These are phyloP conservation scores for Linnaemya vulpina DNA, from an alignment of 2,888 invertebrate genomes.

Conservation along the genomic window DNA sequence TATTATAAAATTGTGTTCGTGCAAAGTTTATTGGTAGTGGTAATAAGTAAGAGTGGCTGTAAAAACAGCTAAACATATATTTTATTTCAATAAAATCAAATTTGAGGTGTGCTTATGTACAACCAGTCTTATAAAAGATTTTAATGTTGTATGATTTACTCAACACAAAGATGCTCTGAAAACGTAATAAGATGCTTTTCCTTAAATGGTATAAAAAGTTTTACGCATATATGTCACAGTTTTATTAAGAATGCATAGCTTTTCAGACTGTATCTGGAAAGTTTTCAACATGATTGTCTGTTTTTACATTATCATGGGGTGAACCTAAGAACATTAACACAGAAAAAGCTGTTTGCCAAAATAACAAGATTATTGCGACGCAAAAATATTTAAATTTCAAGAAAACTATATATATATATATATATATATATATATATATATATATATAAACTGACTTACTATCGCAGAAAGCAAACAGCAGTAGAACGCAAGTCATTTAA, in stretches of 20 bases:
- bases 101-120: background rate
- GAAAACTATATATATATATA: background rate
- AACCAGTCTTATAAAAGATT: constrained; percentile 6
- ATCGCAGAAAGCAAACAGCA: background rate
- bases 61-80: constrained; percentile 31
- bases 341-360: constrained; percentile 53
- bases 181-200: background rate
- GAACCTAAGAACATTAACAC: constrained; percentile 29
- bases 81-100: constrained; percentile 28
- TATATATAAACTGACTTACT: background rate
- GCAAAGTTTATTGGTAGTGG: background rate
- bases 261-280: constrained; percentile 1
- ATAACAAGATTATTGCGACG: constrained; percentile 50
- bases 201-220: background rate
- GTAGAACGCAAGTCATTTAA: constrained; percentile 42
- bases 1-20: constrained; percentile 1
- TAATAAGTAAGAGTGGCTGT: constrained; percentile 22
- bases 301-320: constrained; percentile 9
- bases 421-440: background rate
- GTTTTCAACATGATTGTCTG: constrained; percentile 3
- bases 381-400: constrained; percentile 26
- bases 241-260: background rate
- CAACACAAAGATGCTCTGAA: background rate
- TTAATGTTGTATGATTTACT: background rate
- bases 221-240: background rate